phyloP scores from a whole-genome alignment of 1,140 invertebrate genomes.

The Neodiprion virginianus region DNA sequence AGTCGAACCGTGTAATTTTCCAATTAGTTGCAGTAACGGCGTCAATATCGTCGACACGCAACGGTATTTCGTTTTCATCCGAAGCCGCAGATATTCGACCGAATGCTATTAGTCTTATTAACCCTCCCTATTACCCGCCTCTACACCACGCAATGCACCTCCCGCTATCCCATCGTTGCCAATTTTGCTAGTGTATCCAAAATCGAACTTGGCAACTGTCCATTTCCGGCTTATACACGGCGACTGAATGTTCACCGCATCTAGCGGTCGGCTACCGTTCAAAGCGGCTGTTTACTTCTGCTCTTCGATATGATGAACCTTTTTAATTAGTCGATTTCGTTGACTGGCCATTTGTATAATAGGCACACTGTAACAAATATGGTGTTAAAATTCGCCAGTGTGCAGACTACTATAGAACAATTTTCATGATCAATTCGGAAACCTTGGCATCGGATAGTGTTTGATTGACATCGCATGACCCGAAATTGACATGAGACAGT shows the following conservation, averaged over 20 bases:
- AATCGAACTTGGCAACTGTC: slow-evolving; percentile 4
- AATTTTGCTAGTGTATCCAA: slow-evolving; percentile 4
- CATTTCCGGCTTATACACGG: slow-evolving; percentile 5
- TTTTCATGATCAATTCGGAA: too few species aligned
- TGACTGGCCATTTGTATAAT: too few species aligned
- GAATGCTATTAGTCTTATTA: slow-evolving; percentile 5
- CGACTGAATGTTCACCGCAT: background rate
- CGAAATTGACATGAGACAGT: too few species aligned
- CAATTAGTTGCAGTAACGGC: too few species aligned
- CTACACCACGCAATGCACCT: background rate
- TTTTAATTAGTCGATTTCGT: too few species aligned
- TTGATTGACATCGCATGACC: too few species aligned
- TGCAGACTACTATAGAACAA: too few species aligned
- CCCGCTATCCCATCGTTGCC: background rate
- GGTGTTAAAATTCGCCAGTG: too few species aligned
- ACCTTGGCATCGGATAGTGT: too few species aligned
- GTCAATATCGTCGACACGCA: background rate
- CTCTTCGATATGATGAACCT: too few species aligned
- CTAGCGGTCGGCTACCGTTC: background rate
- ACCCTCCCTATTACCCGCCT: background rate
- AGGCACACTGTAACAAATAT: too few species aligned
- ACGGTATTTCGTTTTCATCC: background rate
- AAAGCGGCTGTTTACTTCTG: background rate
- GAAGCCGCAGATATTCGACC: slow-evolving; percentile 1
- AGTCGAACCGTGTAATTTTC: too few species aligned